Evolutionary conservation across 2,113 vertebrate genomes (phyloP), one percentile per base, ranked within the genome.

Genomic region (Seriola rivoliana): DNA sequence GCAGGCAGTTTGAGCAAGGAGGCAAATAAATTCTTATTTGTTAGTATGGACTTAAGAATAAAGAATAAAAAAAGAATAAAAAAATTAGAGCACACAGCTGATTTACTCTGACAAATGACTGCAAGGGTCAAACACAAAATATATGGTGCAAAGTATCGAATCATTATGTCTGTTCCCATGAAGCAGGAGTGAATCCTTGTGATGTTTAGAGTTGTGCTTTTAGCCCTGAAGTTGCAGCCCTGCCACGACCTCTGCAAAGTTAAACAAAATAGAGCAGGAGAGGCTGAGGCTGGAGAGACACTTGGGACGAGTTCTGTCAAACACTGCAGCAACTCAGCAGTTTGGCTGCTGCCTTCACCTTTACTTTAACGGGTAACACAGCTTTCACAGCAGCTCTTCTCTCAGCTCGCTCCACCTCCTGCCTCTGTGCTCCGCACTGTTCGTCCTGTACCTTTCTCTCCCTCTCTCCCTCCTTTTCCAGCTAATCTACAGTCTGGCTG

Each of bases 401-500:
- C 66, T 29, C 19, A 69, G 36, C 54, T 55, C 23, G 0, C 65
- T 36, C 66, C 42, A 2, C 55, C 38, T n/a, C 81, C 25, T 5
- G 4, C 32, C 71, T 64, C 76, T 54, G 66, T 48, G 38, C 75
- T 48, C 66, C 1, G 42, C 1, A 36, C 58, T 29, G 62, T 19
- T 85, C 74, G 34, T 76, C 76, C 58, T 66, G 32, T 62, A 38
- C 63, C 64, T 29, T 8, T 25, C 44, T 25, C 55, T 46, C 71
- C 40, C 38, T n/a, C 64, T 1, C 21, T 34, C 44, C 29, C 55
- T 66, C 40, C 0, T 52, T 75, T 85, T 36, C 63, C 69, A 38
- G 72, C 79, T 86, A 74, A 90, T 91, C 75, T 89, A 84, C 75
- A 88, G 87, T 82, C 86, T 69, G 80, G 59, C 80, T 90, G 69